These are phyloP conservation scores for Ecdyonurus torrentis DNA, from an alignment of 2,888 invertebrate species.

Conservation along the genomic window DNA sequence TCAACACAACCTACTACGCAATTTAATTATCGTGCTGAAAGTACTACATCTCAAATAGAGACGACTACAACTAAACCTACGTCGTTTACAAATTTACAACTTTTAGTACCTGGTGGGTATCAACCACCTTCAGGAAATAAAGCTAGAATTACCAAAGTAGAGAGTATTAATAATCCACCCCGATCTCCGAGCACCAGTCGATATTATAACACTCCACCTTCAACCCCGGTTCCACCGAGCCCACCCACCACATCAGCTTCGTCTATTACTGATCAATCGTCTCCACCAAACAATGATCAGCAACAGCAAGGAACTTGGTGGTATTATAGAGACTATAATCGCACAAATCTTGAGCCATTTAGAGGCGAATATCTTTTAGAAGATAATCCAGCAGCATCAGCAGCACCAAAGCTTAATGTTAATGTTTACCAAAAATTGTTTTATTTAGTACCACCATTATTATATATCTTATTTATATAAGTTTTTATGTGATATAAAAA, in stretches of 20 bases:
- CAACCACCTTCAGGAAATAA: not conserved
- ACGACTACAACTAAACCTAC: not conserved
- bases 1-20: not conserved
- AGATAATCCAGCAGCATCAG: not conserved
- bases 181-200: not conserved
- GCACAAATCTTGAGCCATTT: slow-evolving; percentile 34
- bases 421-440: not conserved
- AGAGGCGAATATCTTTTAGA: not conserved
- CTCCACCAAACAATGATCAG: not conserved
- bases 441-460: not conserved
- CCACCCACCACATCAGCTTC: not conserved
- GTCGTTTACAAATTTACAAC: not conserved
- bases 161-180: not conserved
- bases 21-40: not conserved
- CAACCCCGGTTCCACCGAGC: not conserved
- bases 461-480: not conserved
- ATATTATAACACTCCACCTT: not conserved
- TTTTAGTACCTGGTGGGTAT: not conserved
- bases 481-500: not conserved
- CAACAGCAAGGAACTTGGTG: slow-evolving; percentile 26
- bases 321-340: slow-evolving; percentile 77
- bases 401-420: not conserved
- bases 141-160: not conserved
- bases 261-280: not conserved
- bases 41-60: not conserved